These are phyloP conservation scores for Scaptomyza tumidula DNA, from an alignment of 2,888 invertebrate species.

Conservation along the genomic window DNA sequence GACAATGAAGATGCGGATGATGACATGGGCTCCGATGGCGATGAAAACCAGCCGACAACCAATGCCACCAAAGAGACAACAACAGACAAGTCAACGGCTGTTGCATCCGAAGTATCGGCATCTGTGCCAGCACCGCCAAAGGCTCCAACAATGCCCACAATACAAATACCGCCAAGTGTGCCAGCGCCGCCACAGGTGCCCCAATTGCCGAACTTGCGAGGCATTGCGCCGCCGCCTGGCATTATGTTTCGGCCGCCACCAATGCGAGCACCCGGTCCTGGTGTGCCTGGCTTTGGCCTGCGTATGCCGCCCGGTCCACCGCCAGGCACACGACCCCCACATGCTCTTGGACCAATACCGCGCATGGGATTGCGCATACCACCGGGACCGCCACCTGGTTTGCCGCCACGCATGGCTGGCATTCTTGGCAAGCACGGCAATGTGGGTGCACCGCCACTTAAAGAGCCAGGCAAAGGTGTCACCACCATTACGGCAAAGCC, in stretches of 20 bases:
- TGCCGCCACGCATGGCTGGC: slow-evolving; percentile 86
- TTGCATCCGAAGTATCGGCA: slow-evolving; percentile 5
- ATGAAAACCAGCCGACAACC: slow-evolving; percentile 13
- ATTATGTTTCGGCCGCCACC: slow-evolving; percentile 87
- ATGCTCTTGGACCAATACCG: slow-evolving; percentile 67
- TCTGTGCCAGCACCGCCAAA: slow-evolving; percentile 63
- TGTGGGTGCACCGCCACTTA: slow-evolving; percentile 36
- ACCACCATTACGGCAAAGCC: slow-evolving; percentile 98
- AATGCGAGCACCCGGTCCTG: slow-evolving; percentile 85
- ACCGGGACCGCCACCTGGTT: slow-evolving; percentile 86
- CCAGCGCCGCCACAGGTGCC: slow-evolving; percentile 72
- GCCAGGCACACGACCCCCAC: slow-evolving; percentile 71
- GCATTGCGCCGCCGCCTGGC: slow-evolving; percentile 83
- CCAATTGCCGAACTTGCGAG: slow-evolving; percentile 83
- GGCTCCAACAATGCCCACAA: slow-evolving; percentile 63
- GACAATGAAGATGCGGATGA: slow-evolving; percentile 45
- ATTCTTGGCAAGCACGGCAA: slow-evolving; percentile 87
- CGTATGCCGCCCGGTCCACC: slow-evolving; percentile 86
- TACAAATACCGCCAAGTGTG: slow-evolving; percentile 73
- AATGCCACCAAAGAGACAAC: slow-evolving; percentile 29
- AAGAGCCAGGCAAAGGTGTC: slow-evolving; percentile 88
- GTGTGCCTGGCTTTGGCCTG: slow-evolving; percentile 77
- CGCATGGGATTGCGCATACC: slow-evolving; percentile 83
- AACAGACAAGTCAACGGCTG: slow-evolving; percentile 11
- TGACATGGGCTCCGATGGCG: slow-evolving; percentile 36